Evolutionary conservation across 2,797 vertebrate genomes (phyloP), one percentile per base, ranked within the genome.

Genomic region (Miichthys miiuy): DNA sequence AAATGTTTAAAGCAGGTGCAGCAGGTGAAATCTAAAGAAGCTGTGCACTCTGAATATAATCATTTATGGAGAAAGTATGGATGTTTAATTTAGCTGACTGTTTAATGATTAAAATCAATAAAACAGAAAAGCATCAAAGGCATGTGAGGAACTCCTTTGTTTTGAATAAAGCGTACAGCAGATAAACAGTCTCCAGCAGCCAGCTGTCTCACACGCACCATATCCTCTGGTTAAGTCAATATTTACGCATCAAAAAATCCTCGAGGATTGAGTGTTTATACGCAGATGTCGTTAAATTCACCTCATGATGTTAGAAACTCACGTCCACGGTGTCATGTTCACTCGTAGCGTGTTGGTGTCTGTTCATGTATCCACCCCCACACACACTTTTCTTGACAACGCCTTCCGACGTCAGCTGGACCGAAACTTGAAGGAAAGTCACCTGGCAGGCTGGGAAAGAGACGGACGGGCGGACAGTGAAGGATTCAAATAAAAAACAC

Each of bases 361-460:
- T 18, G 25, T 6, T 6, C 6, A 23, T 0, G 51, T 52, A 8
- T 41, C 70, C 69, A 41, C n/a, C 64, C 61, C 1, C 4, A n/a
- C n/a, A n/a, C n/a, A n/a, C 7, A 5, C 30, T 3, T 17, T 1
- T 2, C 23, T 13, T 7, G 64, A 30, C 57, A 16, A 76, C 87
- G 75, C 80, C 82, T 87, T 48, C 23, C 3, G 20, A 68, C 77
- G 55, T 76, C 60, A 72, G 25, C 30, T 0, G 5, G n/a, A n/a
- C 3, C 41, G 78, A 85, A 50, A 81, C 80, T 41, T 44, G 1
- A 12, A 50, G 67, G 17, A 60, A 13, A 27, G 47, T 78, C 73
- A 87, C 79, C 87, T 89, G 80, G 6, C 38, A 1, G 25, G 1
- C 23, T 30, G 44, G 5, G 14, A 14, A 4, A 9, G 3, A 14